phyloP scores from a whole-genome alignment of 1,140 invertebrate genomes.

The Macrocentrus cingulum region DNA sequence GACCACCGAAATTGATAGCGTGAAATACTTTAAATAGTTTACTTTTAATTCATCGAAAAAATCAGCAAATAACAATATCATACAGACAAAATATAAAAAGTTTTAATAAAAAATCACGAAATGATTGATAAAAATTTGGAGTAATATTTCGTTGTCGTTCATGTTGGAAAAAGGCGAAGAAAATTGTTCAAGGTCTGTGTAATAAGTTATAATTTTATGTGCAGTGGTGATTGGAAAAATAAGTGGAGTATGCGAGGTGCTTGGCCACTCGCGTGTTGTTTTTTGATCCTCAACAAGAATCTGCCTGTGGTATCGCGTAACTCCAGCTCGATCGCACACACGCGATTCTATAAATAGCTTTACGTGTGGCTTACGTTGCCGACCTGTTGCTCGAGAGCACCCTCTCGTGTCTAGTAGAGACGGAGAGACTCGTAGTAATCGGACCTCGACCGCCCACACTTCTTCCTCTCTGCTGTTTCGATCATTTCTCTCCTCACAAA shows the following conservation, averaged over 20 bases:
- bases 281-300: slow-evolving; percentile 3
- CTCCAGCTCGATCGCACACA: slow-evolving; percentile 39
- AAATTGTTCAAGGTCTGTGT: no score
- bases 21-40: no score
- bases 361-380: slow-evolving; percentile 31
- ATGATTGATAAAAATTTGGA: no score
- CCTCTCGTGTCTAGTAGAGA: slow-evolving; percentile 41
- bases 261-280: slow-evolving; percentile 9
- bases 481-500: slow-evolving; percentile 30
- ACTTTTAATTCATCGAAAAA: no score
- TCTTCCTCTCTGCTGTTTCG: slow-evolving; percentile 8
- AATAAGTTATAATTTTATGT: no score
- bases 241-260: background rate
- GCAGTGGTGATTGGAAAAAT: no score
- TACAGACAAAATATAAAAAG: no score
- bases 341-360: slow-evolving; percentile 52
- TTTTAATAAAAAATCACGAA: no score
- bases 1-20: no score
- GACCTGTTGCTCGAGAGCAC: slow-evolving; percentile 50
- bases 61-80: no score
- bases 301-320: slow-evolving; percentile 35
- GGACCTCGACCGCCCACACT: slow-evolving; percentile 36
- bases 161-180: no score
- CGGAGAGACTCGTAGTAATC: slow-evolving; percentile 48
- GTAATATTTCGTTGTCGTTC: no score